Conservation (phyloP, 2,797 vertebrate genomes). For the Astyanax mexicanus region DNA sequence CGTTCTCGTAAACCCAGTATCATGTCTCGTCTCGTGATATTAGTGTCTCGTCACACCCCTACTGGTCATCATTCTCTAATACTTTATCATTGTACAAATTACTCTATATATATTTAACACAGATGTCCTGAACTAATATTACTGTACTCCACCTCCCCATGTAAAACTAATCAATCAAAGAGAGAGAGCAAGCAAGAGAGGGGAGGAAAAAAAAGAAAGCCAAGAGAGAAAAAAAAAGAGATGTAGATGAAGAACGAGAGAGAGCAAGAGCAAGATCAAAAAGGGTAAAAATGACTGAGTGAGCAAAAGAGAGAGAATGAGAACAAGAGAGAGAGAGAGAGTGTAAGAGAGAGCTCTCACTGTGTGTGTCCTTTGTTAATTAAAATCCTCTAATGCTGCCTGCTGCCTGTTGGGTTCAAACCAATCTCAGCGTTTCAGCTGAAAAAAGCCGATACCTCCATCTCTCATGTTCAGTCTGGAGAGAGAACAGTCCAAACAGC, state of each 20-base stretch:
- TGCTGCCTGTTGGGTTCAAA: slow-evolving; percentile 58
- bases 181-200: neutral
- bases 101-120: no score
- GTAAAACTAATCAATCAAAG: no score
- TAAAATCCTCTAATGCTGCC: slow-evolving; percentile 67
- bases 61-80: no score
- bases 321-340: no score
- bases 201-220: no score
- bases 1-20: no score
- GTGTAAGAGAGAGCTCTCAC: slow-evolving; percentile 3
- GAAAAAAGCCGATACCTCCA: slow-evolving; percentile 46
- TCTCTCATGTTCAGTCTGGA: slow-evolving; percentile 42
- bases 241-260: neutral
- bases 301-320: neutral
- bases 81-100: no score
- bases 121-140: no score
- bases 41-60: no score
- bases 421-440: slow-evolving; percentile 46
- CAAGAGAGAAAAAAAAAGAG: neutral
- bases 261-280: no score
- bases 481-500: slow-evolving; percentile 17
- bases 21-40: no score
- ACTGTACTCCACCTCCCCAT: no score
- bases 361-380: slow-evolving; percentile 63
- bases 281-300: neutral